Evolutionary conservation across 2,113 vertebrate genomes (phyloP), one percentile per base, ranked within the genome.

Genomic region (Tonatia bakeri): DNA sequence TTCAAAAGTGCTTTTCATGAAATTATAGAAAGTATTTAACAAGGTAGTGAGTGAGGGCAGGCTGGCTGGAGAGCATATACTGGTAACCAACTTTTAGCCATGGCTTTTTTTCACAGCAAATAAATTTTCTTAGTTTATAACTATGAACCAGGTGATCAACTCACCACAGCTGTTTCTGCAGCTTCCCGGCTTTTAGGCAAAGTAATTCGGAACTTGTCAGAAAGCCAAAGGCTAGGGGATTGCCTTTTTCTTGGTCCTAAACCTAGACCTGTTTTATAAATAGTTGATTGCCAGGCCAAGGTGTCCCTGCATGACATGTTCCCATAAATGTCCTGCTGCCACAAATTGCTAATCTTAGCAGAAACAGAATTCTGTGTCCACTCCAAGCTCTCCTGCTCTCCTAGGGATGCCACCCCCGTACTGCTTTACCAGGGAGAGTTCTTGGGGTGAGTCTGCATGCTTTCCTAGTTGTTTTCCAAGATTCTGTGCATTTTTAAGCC

Each of bases 261-360:
- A 86, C 69, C 70, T 91, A 88, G 90, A 87, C 87, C 81, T 94
- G 79, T 91, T 92, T 95, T 91, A 76, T 90, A 94, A 97, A 96
- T 91, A 95, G 88, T 33, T 77, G 81, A 88, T 87, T 91, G 92
- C 40, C 90, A 75, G 73, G 87, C 95, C 96, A 98, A 80, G 61
- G 61, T 98, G 96, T 97, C 97, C 97, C 91, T 65, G 91, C 0
- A 16, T 97, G 97, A 97, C 97, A 96, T 52, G 73, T 80, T 88
- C 43, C 73, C 28, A 10, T 81, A 88, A 96, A 93, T 59, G 85
- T 75, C 79, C 80, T 20, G 7, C 38, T 81, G 76, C 95, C 89
- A 91, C 95, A 94, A 91, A 86, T 75, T 83, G 61, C 83, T 52
- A 83, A 52, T 76, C 69, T 93, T 89, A 59, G 86, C 75, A 67